Percentiles rank a stretch among this genome's conserved stretches.
These are phyloP conservation scores for Matsumurasca onukii DNA, from an alignment of 1,140 invertebrate genomes.

Conservation along the genomic window DNA sequence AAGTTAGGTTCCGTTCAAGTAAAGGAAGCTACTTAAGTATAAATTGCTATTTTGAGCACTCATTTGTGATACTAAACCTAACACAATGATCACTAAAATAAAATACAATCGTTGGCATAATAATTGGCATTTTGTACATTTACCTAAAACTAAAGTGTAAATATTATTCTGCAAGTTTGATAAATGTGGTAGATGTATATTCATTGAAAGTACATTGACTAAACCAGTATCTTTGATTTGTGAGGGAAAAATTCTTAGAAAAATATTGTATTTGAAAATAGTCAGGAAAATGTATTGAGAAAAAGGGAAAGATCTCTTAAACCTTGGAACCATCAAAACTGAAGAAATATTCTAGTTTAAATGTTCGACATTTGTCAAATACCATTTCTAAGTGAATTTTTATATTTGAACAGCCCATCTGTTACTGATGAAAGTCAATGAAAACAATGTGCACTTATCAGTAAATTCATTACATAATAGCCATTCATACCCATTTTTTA, in stretches of 20 bases:
- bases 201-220: not conserved
- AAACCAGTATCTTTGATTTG: not conserved
- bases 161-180: not conserved
- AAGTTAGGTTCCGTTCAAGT: conserved; percentile 11
- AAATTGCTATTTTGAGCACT: conserved; percentile 26
- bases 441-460: no score
- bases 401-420: no score
- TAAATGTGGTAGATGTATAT: not conserved
- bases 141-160: not conserved
- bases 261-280: not conserved
- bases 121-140: conserved; percentile 16
- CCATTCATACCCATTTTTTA: no score
- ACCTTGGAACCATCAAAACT: no score
- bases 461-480: no score
- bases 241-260: not conserved
- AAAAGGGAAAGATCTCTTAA: no score
- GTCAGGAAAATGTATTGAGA: not conserved
- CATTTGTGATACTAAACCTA: conserved; percentile 10
- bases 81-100: not conserved
- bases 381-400: no score
- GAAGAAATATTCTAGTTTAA: no score
- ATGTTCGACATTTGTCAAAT: no score
- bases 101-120: not conserved
- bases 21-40: conserved; percentile 25
- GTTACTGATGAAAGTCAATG: no score